Conservation (phyloP, 2,888 invertebrate species). For the Melieria picta region DNA sequence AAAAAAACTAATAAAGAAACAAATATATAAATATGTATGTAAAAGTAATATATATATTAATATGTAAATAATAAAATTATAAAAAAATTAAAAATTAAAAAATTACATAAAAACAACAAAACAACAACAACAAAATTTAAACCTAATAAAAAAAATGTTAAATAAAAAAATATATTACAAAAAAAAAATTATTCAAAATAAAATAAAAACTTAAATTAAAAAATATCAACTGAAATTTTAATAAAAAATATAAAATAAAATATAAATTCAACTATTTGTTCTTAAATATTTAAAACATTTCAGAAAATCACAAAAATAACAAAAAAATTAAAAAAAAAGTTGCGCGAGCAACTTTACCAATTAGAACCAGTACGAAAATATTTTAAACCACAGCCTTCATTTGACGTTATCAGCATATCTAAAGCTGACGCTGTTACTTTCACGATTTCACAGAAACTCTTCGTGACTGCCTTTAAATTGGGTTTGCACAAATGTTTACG, state of each 20-base stretch:
- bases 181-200: slow-evolving; percentile 15
- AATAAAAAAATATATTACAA: slow-evolving; percentile 13
- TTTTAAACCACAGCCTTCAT: too few species aligned
- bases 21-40: slow-evolving; percentile 10
- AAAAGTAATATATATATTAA: slow-evolving; percentile 4
- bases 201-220: slow-evolving; percentile 14
- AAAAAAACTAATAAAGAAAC: slow-evolving; percentile 5
- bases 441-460: too few species aligned
- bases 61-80: slow-evolving; percentile 3
- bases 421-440: too few species aligned
- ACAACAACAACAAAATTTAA: too few species aligned
- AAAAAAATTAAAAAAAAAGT: too few species aligned
- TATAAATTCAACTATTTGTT: neutral
- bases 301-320: too few species aligned
- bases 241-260: slow-evolving; percentile 6
- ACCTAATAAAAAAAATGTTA: slow-evolving; percentile 2
- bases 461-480: too few species aligned
- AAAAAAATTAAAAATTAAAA: slow-evolving; percentile 13
- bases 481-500: too few species aligned
- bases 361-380: too few species aligned
- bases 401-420: too few species aligned
- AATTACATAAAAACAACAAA: slow-evolving; percentile 10
- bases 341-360: too few species aligned
- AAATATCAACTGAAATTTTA: slow-evolving; percentile 8
- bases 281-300: too few species aligned